Conservation (phyloP, 2,113 vertebrate genomes). For the Rattus norvegicus region DNA sequence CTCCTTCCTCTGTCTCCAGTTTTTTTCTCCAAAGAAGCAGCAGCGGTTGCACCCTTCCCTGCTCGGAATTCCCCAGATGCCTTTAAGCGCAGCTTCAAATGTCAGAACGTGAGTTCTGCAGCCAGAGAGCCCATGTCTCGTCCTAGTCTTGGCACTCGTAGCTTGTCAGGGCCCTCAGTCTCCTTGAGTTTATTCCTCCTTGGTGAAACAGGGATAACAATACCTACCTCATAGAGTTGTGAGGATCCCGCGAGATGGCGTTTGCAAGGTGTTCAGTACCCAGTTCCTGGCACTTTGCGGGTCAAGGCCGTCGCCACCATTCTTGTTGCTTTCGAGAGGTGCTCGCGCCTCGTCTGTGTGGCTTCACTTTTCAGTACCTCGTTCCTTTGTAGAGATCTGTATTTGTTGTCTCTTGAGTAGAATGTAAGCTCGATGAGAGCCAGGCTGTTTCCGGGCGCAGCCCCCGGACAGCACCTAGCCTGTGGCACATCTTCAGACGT, state of each 20-base stretch:
- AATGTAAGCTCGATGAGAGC: slow-evolving; percentile 72
- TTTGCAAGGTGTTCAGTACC: neutral
- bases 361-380: slow-evolving; percentile 22
- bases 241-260: neutral
- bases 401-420: slow-evolving; percentile 64
- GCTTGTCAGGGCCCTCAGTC: slow-evolving; percentile 1
- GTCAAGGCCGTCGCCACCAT: fast-evolving
- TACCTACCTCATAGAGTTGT: slow-evolving; percentile 75
- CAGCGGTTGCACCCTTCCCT: neutral
- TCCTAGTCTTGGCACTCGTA: slow-evolving; percentile 43
- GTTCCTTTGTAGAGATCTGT: slow-evolving; percentile 50
- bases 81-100: neutral
- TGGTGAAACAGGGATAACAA: slow-evolving; percentile 56
- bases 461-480: neutral
- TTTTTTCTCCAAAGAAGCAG: neutral
- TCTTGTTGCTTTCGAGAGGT: slow-evolving; percentile 19
- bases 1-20: neutral
- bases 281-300: neutral
- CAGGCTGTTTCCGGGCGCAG: slow-evolving; percentile 31
- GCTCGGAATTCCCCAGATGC: neutral
- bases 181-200: slow-evolving; percentile 50
- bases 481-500: neutral
- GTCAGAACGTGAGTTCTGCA: slow-evolving; percentile 24
- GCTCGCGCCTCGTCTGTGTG: neutral
- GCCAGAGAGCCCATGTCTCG: slow-evolving; percentile 17